Evolutionary conservation across 92 coral and sea anemone genomes (phyloP).

Genomic region (Zoanthus gigantus): DNA sequence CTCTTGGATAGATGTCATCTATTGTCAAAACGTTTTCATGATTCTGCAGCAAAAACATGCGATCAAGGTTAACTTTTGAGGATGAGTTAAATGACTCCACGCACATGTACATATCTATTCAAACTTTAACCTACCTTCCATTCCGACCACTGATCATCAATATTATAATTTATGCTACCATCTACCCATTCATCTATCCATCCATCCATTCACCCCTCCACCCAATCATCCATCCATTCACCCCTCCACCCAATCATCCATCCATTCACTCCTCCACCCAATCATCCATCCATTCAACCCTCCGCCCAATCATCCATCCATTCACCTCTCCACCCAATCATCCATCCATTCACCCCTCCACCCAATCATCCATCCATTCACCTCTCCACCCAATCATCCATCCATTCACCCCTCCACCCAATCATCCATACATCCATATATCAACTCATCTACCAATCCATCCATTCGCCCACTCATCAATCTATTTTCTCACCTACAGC

Average conservation of each 20-base stretch:
- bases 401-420: neutral
- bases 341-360: neutral
- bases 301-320: neutral
- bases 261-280: neutral
- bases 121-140: no score
- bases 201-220: neutral
- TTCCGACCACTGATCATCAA: no score
- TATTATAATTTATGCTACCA: no score
- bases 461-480: neutral
- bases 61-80: neutral
- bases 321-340: neutral
- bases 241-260: neutral
- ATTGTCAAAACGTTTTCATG: neutral
- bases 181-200: neutral
- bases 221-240: neutral
- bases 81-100: neutral
- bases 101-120: no score
- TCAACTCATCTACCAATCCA: neutral
- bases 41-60: neutral
- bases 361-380: neutral
- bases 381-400: neutral
- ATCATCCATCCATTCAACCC: neutral
- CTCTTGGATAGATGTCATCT: slow-evolving; percentile 20
- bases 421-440: neutral
- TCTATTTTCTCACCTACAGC: neutral